Evolutionary conservation across 2,113 vertebrate genomes (phyloP).

Genomic region (Heterotis niloticus): DNA sequence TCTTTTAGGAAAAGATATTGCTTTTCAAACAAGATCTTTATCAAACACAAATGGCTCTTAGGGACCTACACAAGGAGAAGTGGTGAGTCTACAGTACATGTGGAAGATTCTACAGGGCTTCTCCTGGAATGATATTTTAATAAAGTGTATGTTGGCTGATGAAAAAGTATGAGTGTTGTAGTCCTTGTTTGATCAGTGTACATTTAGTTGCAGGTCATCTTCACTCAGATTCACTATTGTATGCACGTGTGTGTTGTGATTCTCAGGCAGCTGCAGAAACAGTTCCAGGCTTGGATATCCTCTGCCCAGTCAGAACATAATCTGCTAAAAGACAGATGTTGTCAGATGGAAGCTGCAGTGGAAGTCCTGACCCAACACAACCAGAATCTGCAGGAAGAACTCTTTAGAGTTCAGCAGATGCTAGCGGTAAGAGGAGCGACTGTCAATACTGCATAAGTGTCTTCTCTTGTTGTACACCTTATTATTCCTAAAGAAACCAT

Average conservation of each 20-base stretch:
- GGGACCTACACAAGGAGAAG: constrained; percentile 61
- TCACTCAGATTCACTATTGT: neutral
- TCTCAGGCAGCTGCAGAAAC: constrained; percentile 69
- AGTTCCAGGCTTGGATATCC: constrained; percentile 62
- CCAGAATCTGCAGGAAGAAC: constrained; percentile 53
- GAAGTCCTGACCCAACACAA: constrained; percentile 61
- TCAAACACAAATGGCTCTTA: constrained; percentile 44
- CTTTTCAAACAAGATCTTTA: constrained; percentile 40
- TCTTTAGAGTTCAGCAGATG: constrained; percentile 56
- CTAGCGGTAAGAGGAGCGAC: constrained; percentile 48
- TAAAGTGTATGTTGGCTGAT: no score
- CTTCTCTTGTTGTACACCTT: neutral
- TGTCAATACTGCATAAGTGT: neutral
- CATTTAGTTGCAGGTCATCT: neutral
- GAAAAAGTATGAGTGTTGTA: no score
- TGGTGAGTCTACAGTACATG: constrained; percentile 42
- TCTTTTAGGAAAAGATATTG: constrained; percentile 34
- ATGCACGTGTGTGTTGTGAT: constrained; percentile 3
- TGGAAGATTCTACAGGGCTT: neutral
- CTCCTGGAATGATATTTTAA: no score
- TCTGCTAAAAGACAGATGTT: constrained; percentile 64
- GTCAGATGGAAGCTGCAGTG: constrained; percentile 68
- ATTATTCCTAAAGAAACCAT: neutral
- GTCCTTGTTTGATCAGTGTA: no score
- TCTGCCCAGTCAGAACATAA: constrained; percentile 64